Evolutionary conservation across 1,140 invertebrate species (phyloP).

Genomic region (Drosophila prosaltans): DNA sequence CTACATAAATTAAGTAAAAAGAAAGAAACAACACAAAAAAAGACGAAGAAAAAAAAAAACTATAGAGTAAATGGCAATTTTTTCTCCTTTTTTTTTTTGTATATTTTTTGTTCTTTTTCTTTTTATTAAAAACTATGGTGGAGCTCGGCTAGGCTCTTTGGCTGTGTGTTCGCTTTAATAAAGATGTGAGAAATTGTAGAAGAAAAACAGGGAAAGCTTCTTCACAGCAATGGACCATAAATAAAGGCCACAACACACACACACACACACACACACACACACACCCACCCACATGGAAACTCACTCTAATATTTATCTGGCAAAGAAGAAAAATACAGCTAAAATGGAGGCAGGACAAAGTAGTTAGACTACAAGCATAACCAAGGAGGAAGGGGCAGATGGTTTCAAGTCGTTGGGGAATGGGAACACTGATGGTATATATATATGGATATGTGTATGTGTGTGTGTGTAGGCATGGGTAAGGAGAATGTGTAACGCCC

Average conservation of each 20-base stretch:
- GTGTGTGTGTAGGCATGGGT: not conserved
- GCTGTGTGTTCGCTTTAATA: conserved; percentile 57
- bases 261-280: conserved; percentile 17
- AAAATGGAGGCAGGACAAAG: conserved; percentile 17
- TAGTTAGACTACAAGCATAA: conserved; percentile 16
- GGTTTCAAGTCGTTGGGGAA: conserved; percentile 7
- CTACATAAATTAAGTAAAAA: conserved; percentile 70
- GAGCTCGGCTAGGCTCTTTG: conserved; percentile 18
- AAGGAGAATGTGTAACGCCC: conserved; percentile 2
- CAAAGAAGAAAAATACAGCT: conserved; percentile 8
- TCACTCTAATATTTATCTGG: conserved; percentile 16
- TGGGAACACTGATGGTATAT: not conserved
- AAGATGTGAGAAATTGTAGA: conserved; percentile 42
- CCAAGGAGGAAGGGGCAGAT: not conserved
- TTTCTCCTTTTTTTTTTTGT: not conserved
- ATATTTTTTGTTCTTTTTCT: not conserved
- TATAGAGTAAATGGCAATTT: conserved; percentile 1
- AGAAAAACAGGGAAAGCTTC: conserved; percentile 25
- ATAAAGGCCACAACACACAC: conserved; percentile 59
- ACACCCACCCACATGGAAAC: conserved; percentile 1
- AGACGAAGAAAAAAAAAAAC: not conserved
- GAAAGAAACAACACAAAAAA: conserved; percentile 3
- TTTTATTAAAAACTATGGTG: conserved; percentile 77
- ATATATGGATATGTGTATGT: not conserved
- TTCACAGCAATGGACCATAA: conserved; percentile 63